These are phyloP conservation scores for Lithobius niger DNA, from an alignment of 1,140 invertebrate genomes.

Conservation along the genomic window DNA sequence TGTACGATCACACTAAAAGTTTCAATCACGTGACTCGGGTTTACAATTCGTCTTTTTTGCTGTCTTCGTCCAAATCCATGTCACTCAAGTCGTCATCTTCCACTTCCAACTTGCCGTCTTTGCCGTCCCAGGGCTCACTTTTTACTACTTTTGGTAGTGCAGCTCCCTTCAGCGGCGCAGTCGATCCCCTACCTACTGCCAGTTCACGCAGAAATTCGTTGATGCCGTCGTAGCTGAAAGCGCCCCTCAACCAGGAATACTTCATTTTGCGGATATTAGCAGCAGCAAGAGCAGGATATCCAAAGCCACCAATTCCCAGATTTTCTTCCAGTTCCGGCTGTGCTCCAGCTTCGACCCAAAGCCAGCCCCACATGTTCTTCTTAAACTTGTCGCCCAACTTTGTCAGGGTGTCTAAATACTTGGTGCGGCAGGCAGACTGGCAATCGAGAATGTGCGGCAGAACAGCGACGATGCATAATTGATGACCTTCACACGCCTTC, in stretches of 20 bases:
- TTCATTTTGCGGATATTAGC: constrained; percentile 96
- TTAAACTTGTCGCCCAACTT: constrained; percentile 83
- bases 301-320: constrained; percentile 85
- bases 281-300: constrained; percentile 87
- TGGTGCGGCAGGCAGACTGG: constrained; percentile 82
- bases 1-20: no score
- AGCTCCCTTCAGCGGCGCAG: constrained; percentile 72
- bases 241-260: constrained; percentile 81
- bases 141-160: constrained; percentile 60
- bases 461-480: constrained; percentile 84
- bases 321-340: constrained; percentile 74
- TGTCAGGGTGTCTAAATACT: constrained; percentile 62
- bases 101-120: constrained; percentile 76
- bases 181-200: constrained; percentile 86
- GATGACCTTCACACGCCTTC: constrained; percentile 63
- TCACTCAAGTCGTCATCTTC: constrained; percentile 91
- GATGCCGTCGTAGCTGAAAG: constrained; percentile 89
- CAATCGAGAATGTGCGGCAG: constrained; percentile 96
- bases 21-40: no score
- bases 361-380: constrained; percentile 94
- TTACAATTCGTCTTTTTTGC: constrained; percentile 56
- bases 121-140: constrained; percentile 86
- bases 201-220: constrained; percentile 87
- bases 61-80: constrained; percentile 66
- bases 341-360: constrained; percentile 82